A percentile compares a stretch with the other conserved stretches of the same genome.
Conservation (phyloP, 2,113 vertebrate genomes). For the Albula glossodonta region DNA sequence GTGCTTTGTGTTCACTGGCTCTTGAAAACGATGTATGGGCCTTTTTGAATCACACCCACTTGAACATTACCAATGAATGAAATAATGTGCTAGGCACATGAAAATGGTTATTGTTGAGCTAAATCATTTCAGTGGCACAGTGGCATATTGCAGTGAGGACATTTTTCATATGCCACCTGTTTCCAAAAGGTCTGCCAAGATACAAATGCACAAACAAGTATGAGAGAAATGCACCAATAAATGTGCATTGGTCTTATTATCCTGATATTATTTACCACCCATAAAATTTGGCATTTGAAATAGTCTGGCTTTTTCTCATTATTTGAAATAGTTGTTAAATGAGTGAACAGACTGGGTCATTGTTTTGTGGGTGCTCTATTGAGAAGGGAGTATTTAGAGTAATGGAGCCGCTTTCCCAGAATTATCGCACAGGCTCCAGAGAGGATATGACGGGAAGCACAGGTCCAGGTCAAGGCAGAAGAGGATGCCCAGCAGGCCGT, state of each 20-base stretch:
- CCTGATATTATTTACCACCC: neutral
- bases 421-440: neutral
- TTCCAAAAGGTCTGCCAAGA: neutral
- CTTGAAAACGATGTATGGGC: neutral
- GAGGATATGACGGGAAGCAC: neutral
- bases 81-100: neutral
- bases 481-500: neutral
- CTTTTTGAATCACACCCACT: conserved; percentile 1
- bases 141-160: neutral
- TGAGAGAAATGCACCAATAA: neutral
- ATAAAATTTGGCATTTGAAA: neutral
- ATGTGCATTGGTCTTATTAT: neutral
- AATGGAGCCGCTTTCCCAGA: neutral
- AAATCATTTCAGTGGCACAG: neutral
- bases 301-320: neutral
- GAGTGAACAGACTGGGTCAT: neutral
- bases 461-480: conserved; percentile 4
- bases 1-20: neutral
- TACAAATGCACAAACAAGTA: too few species aligned
- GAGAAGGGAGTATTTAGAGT: neutral
- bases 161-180: neutral
- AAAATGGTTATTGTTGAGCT: neutral
- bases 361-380: neutral
- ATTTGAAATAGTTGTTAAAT: neutral
- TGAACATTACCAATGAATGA: neutral